Conservation (phyloP, 2,888 invertebrate species). For the Stenoptilia bipunctidactyla region DNA sequence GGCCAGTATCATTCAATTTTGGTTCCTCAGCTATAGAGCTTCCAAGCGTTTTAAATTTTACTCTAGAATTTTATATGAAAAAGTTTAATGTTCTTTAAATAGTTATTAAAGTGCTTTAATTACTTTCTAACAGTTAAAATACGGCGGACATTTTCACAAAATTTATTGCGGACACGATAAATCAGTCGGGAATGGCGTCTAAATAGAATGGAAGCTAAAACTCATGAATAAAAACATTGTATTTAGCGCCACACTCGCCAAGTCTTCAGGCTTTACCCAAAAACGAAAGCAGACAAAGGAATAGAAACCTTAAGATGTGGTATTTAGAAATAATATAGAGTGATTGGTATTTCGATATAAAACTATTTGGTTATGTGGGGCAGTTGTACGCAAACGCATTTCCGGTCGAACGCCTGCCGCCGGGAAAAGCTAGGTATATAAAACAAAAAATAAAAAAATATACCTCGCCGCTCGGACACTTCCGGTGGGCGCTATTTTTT, state of each 20-base stretch:
- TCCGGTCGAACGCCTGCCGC: slow-evolving; percentile 65
- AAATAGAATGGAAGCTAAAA: slow-evolving; percentile 61
- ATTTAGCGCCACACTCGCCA: slow-evolving; percentile 62
- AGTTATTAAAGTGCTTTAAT: slow-evolving; percentile 7
- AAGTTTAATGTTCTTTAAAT: no score
- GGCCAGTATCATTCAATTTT: no score
- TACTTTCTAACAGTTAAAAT: slow-evolving; percentile 11
- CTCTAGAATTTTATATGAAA: no score
- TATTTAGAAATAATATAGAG: slow-evolving; percentile 39
- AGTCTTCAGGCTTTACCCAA: slow-evolving; percentile 36
- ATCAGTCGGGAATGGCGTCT: slow-evolving; percentile 60
- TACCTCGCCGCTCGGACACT: slow-evolving; percentile 67
- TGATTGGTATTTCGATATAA: slow-evolving; percentile 34
- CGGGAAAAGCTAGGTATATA: slow-evolving; percentile 72
- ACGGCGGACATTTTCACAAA: slow-evolving; percentile 20
- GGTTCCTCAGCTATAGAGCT: no score
- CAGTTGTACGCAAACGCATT: slow-evolving; percentile 69
- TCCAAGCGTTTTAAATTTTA: no score
- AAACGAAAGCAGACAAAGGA: slow-evolving; percentile 28
- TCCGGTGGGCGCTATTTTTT: slow-evolving; percentile 72
- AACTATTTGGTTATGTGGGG: slow-evolving; percentile 44
- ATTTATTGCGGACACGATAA: slow-evolving; percentile 62
- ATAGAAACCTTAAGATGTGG: slow-evolving; percentile 32
- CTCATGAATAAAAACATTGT: slow-evolving; percentile 71
- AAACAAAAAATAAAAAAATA: slow-evolving; percentile 70